Conservation (phyloP, 2,797 vertebrate genomes). For the Gallinago stenura region DNA sequence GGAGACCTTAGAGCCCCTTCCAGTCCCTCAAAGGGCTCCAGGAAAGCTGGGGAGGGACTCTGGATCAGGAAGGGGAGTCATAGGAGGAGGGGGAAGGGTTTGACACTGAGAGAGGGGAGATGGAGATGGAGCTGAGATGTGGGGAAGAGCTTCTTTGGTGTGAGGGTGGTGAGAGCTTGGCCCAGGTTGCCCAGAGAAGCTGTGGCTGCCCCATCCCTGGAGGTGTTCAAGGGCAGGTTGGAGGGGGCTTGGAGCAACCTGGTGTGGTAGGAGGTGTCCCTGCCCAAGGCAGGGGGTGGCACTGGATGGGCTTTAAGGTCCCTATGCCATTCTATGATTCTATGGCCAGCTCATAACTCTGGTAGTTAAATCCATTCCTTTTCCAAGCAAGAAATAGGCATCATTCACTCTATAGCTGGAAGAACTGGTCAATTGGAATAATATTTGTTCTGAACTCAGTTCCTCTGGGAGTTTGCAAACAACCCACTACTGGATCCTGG, state of each 20-base stretch:
- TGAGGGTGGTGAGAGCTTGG: neutral
- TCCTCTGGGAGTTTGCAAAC: neutral
- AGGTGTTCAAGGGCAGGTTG: neutral
- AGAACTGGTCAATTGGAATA: neutral
- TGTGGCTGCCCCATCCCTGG: neutral
- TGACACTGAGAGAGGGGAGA: neutral
- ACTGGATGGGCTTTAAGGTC: neutral
- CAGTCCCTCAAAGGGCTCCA: neutral
- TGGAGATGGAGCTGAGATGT: neutral
- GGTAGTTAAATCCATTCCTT: neutral
- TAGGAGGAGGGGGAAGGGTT: neutral
- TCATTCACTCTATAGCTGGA: neutral
- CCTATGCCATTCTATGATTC: neutral
- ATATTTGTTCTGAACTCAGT: conserved; percentile 10
- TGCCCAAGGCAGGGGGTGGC: neutral
- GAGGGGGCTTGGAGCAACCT: neutral
- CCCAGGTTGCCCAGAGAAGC: neutral
- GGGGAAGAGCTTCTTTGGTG: neutral
- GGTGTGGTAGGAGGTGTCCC: neutral
- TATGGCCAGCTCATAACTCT: neutral
- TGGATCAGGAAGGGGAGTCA: neutral
- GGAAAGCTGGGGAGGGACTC: neutral
- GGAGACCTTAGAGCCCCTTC: neutral
- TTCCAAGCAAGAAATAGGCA: neutral
- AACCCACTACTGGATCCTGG: neutral